A percentile compares a stretch with the other conserved stretches of the same genome.
Evolutionary conservation across 2,113 vertebrate species (phyloP).

Genomic region (Atlantisia rogersi): DNA sequence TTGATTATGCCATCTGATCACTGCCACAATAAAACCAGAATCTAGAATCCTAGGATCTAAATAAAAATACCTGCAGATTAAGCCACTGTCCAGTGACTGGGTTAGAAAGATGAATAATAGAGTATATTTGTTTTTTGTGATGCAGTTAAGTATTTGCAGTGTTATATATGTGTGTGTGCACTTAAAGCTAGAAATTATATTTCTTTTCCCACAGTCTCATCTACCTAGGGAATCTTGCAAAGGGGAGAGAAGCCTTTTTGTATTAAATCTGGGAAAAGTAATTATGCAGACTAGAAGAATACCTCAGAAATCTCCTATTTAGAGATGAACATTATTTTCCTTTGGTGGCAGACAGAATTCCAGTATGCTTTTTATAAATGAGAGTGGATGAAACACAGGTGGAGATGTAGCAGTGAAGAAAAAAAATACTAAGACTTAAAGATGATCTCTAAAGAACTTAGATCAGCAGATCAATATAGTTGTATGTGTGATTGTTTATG

Average conservation of each 20-base stretch:
- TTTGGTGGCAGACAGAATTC: conserved; percentile 10
- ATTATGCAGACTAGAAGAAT: not conserved
- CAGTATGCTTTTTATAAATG: not conserved
- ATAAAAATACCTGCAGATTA: not conserved
- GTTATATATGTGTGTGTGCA: not conserved
- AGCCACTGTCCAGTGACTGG: not conserved
- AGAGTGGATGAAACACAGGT: not conserved
- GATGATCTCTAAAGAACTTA: not conserved
- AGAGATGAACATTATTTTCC: not conserved
- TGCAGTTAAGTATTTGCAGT: not conserved
- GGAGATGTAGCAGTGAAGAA: not conserved
- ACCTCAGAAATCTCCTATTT: not conserved
- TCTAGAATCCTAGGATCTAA: not conserved
- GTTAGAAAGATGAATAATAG: not conserved
- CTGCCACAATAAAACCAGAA: not conserved
- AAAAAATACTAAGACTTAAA: not conserved
- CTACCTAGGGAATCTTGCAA: not conserved
- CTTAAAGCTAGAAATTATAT: not conserved
- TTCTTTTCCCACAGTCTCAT: not conserved
- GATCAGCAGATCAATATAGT: not conserved
- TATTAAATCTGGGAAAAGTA: not conserved
- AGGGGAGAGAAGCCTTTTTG: not conserved
- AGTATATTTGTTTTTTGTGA: not conserved
- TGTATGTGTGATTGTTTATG: not conserved
- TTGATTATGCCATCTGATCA: too few relatives aligned